Percentiles rank a stretch among this genome's conserved stretches.
These are phyloP conservation scores for Novumbra hubbsi DNA, from an alignment of 2,797 vertebrate genomes.

Conservation along the genomic window DNA sequence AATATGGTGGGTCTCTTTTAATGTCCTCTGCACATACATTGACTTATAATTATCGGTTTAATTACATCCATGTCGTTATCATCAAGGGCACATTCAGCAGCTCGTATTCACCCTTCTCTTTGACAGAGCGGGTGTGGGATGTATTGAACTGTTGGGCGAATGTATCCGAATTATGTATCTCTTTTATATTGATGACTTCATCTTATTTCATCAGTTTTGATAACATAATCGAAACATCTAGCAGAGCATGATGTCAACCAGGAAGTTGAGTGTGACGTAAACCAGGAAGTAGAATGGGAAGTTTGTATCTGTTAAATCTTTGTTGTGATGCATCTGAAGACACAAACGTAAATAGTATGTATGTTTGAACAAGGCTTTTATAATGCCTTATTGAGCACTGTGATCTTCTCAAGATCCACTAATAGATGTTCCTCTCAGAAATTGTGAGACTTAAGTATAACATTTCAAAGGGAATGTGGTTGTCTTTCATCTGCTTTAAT, in stretches of 20 bases:
- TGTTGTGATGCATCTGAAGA: background rate
- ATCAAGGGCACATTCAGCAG: conserved; percentile 67
- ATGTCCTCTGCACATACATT: conserved; percentile 65
- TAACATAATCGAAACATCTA: too few species aligned
- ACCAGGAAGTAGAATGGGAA: background rate
- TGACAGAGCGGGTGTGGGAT: conserved; percentile 29
- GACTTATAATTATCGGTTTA: conserved; percentile 70
- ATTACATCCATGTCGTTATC: conserved; percentile 61
- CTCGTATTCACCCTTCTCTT: conserved; percentile 36
- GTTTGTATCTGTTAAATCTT: background rate
- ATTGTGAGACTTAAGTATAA: background rate
- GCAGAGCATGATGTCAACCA: background rate
- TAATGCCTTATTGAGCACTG: background rate
- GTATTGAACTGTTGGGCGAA: background rate
- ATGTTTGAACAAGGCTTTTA: background rate
- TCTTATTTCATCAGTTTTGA: too few species aligned
- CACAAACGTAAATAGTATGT: background rate
- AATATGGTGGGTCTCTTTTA: conserved; percentile 64
- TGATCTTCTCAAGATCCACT: background rate
- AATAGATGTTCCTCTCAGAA: background rate
- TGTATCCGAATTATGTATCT: background rate
- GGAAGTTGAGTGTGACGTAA: background rate
- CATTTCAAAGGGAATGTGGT: conserved; percentile 3
- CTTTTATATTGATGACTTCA: background rate
- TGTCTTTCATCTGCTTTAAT: conserved; percentile 1